Evolutionary conservation across 2,888 invertebrate species (phyloP), one percentile per base, ranked within the genome.

Genomic region (Chloromyia formosa): DNA sequence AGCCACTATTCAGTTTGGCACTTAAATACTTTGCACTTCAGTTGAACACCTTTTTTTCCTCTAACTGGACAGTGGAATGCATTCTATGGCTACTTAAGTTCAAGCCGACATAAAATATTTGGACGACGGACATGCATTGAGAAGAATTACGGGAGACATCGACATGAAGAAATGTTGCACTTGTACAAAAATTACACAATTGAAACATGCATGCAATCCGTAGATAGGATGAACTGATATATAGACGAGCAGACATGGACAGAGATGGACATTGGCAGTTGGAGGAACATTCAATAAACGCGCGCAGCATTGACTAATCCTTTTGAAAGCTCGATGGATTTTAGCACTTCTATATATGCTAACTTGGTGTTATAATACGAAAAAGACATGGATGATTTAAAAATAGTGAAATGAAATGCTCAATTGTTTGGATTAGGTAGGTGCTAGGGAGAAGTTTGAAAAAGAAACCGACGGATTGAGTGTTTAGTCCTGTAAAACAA

Each of bases 181-280:
- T 71, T 71, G 71, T 18, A 18, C 64, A 45, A 66, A 54, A 68
- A 20, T 71, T 71, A 71, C 56, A 58, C 71, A 71, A 71, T 27
- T 23, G 40, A 71, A 56, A 71, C 40, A 71, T 71, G 71, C 71
- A 56, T 56, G 58, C 71, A n/a, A 49, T n/a, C 49, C 14, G 49
- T n/a, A 12, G 49, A 49, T n/a, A 2, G 49, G 49, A 49, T n/a
- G 12, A 10, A 49, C 49, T 12, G 49, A 49, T n/a, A 49, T 18
- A 56, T 35, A 35, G 27, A 35, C 7, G 27, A 35, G 27, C 27
- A 35, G 7, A 35, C 27, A 35, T 35, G 27, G 27, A 35, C 27
- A 35, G 27, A 35, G 7, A 7, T 35, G 27, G 27, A 35, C 27
- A 35, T 7, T 7, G 27, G 27, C 27, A 35, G 27, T 7, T 35